Base-by-base conservation (phyloP, 1,140 invertebrate species). In the Cotesia chilonis region DNA sequence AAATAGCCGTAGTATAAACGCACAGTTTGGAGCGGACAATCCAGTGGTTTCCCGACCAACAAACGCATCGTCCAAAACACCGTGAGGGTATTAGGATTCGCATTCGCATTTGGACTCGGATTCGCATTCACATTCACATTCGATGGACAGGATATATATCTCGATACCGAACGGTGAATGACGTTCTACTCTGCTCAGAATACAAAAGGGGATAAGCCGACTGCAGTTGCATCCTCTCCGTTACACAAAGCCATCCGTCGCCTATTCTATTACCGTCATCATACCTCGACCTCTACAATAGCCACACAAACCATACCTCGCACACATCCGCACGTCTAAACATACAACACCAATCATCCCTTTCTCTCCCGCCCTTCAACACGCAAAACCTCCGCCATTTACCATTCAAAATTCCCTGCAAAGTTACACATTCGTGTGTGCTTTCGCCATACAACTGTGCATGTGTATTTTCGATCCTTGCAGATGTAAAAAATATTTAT, bases 171-270 rank as follows among this genome's bases (percentile, higher is more conserved):
- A 68, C 66, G 66, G 47, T 68, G 66, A 68, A 35, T 68, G 66
- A 68, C 66, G 66, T 28, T 28, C 28, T 28, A 28, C 28, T 28
- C 28, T 28, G 28, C 66, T 68, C 20, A 52, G 20, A 55, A 54
- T 68, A 51, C 66, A 68, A 51, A 52, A 68, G 17, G 63, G 66
- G 66, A 68, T 68, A 68, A 68, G 66, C 66, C 66, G 66, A 68
- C 66, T 68, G 66, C 66, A 68, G 66, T 68, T 68, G 66, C 66
- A 68, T 68, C 66, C 66, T 68, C 66, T 68, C 66, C 66, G 66
- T 68, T 68, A 68, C 66, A 68, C 66, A 68, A 68, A 68, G 66
- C 66, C 52, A 68, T 68, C 14, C 35, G 28, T 20, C 54, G 66
- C 52, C 66, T 51, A 68, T 68, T 68, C 66, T 68, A 68, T 68